phyloP scores from a whole-genome alignment of 37 sponge, comb jelly and placozoan genomes.

The Halichondria panicea region DNA sequence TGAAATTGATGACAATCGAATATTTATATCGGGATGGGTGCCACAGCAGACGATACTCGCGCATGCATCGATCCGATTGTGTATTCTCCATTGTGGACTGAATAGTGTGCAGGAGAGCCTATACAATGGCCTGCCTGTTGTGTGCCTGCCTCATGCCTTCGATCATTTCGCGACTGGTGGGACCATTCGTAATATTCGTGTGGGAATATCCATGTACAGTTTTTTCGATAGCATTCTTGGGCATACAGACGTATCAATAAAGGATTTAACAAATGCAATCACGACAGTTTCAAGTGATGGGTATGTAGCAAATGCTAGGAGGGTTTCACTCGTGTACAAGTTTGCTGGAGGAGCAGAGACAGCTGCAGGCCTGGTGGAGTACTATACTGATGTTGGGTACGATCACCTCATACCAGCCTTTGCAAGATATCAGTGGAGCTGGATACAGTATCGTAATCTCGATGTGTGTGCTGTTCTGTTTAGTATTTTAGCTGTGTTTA shows the following conservation, averaged over 20 bases:
- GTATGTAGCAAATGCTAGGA: neutral
- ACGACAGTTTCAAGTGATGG: neutral
- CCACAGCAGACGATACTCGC: conserved; percentile 30
- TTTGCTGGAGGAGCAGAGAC: conserved; percentile 39
- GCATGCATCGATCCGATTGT: conserved; percentile 32
- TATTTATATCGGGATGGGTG: conserved; percentile 46
- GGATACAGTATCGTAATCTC: conserved; percentile 57
- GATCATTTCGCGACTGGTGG: conserved; percentile 42
- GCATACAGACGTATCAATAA: neutral
- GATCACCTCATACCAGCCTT: conserved; percentile 17
- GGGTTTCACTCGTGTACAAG: conserved; percentile 13
- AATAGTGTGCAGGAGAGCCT: conserved; percentile 19
- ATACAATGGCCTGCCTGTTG: conserved; percentile 46
- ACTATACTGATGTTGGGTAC: conserved; percentile 49
- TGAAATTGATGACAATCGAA: conserved; percentile 7
- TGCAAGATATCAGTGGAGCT: conserved; percentile 44
- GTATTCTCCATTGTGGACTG: conserved; percentile 48
- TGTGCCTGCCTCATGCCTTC: conserved; percentile 16
- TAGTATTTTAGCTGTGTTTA: too few species aligned
- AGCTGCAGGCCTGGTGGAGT: conserved; percentile 59
- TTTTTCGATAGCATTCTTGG: neutral
- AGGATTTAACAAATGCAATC: conserved; percentile 1
- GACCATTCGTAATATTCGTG: neutral
- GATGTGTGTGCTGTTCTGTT: too few species aligned
- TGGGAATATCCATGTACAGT: conserved; percentile 4